Percentiles rank a stretch among this genome's conserved stretches.
Evolutionary conservation across 2,888 invertebrate species (phyloP).

Genomic region (Eilema depressum): DNA sequence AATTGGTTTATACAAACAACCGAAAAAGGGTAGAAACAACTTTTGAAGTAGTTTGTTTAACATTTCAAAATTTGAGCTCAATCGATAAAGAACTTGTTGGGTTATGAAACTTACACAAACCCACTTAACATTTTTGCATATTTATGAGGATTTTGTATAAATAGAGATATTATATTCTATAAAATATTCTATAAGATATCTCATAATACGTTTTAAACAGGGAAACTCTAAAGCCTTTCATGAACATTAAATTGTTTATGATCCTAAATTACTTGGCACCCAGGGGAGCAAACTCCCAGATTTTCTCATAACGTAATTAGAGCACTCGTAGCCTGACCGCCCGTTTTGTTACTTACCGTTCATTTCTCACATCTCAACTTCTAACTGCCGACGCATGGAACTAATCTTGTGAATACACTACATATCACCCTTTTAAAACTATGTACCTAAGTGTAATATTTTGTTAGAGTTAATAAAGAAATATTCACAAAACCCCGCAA

Average conservation of each 20-base stretch:
- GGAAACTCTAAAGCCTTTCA: constrained; percentile 16
- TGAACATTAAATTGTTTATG: constrained; percentile 29
- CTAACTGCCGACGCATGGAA: constrained; percentile 2
- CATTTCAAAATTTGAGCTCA: no score
- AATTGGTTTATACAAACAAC: no score
- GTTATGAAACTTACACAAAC: no score
- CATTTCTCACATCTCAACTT: constrained; percentile 5
- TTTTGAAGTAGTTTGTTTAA: no score
- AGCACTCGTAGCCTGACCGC: constrained; percentile 16
- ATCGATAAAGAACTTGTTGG: no score
- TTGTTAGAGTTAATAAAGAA: no score
- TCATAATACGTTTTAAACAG: constrained; percentile 4
- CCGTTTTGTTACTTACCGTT: constrained; percentile 8
- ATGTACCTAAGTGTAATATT: not conserved
- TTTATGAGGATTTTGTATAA: no score
- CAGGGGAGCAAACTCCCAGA: constrained; percentile 20
- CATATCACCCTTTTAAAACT: not conserved
- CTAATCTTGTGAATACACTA: not conserved
- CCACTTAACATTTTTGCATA: no score
- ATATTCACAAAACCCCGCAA: no score
- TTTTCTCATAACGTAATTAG: constrained; percentile 23
- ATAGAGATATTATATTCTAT: no score
- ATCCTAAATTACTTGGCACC: constrained; percentile 23
- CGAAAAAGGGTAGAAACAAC: no score
- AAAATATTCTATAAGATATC: not conserved